Evolutionary conservation across 2,888 invertebrate species (phyloP), one percentile per base, ranked within the genome.

Genomic region (Oxytorus armatus): DNA sequence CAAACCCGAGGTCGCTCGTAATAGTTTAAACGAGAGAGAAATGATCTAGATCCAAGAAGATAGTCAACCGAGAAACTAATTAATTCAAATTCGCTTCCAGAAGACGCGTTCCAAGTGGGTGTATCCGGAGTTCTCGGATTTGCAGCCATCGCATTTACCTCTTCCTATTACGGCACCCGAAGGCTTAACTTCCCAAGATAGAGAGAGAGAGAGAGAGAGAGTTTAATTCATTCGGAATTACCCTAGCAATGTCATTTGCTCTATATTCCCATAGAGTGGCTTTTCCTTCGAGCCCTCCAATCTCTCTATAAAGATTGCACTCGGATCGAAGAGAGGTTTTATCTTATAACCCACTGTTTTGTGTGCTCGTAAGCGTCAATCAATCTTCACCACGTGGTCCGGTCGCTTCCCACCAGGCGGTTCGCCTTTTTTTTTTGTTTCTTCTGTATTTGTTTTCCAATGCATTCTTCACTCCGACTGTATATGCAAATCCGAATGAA

Each of bases 161-260:
- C 14, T 57, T 55, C 18, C 63, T 18, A 4, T 8, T 3, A n/a
- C 51, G 16, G 21, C n/a, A 29, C 16, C n/a, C n/a, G n/a, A n/a
- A n/a, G n/a, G n/a, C n/a, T n/a, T n/a, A n/a, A n/a, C n/a, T n/a
- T n/a, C n/a, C n/a, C n/a, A n/a, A n/a, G n/a, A 68, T 23, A 39
- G n/a, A 36, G 18, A 16, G 39, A 39, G 39, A 5, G 21, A 18
- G 49, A 44, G 23, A 16, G 66, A 21, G 39, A 29, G 29, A 16
- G 59, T 11, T 72, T 53, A 59, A 77, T 77, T 72, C 18, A 66
- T 66, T 39, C 59, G 33, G 70, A 77, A 77, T 77, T 66, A 66
- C n/a, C 70, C 44, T 16, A 57, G 68, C 53, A 42, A 61, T 47
- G 33, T 44, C 33, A 11, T 36, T 36, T 8, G 36, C 49, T 51